These are phyloP conservation scores for Zaprionus kolodkinae DNA, from an alignment of 1,140 invertebrate species.

Conservation along the genomic window DNA sequence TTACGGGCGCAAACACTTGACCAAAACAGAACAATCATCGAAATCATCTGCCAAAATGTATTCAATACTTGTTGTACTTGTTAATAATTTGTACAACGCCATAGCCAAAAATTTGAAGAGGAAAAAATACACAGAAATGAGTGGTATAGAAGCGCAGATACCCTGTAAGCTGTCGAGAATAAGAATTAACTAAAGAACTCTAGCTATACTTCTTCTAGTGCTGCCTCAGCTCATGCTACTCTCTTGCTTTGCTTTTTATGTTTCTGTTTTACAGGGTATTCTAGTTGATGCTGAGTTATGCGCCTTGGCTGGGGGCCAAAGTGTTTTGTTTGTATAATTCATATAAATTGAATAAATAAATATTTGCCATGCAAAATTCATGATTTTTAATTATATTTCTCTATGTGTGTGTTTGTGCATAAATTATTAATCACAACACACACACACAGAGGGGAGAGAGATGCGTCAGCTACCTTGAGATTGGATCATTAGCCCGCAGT, in stretches of 20 bases:
- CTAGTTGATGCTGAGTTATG: slow-evolving; percentile 15
- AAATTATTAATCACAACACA: slow-evolving; percentile 45
- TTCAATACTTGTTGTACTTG: slow-evolving; percentile 35
- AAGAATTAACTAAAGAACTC: neutral
- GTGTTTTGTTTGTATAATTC: slow-evolving; percentile 29
- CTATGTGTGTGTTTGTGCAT: slow-evolving; percentile 30
- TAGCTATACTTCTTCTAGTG: neutral
- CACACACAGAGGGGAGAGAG: neutral
- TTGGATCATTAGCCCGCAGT: slow-evolving; percentile 46
- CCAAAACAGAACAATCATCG: slow-evolving; percentile 48
- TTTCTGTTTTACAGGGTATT: slow-evolving; percentile 19
- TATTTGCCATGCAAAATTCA: slow-evolving; percentile 49
- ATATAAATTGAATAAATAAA: slow-evolving; percentile 46
- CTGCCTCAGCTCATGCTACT: too few relatives aligned
- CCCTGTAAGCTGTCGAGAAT: neutral
- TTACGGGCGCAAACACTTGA: slow-evolving; percentile 44
- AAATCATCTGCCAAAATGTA: slow-evolving; percentile 16
- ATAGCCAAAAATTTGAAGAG: slow-evolving; percentile 3
- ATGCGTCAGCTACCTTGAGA: slow-evolving; percentile 42
- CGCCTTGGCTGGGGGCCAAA: slow-evolving; percentile 10
- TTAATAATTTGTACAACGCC: slow-evolving; percentile 41
- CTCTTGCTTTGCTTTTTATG: neutral
- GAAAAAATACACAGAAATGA: neutral
- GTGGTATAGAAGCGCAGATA: neutral
- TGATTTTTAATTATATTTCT: slow-evolving; percentile 51